Evolutionary conservation across 2,113 vertebrate genomes (phyloP).

Genomic region (Oncorhynchus tshawytscha): DNA sequence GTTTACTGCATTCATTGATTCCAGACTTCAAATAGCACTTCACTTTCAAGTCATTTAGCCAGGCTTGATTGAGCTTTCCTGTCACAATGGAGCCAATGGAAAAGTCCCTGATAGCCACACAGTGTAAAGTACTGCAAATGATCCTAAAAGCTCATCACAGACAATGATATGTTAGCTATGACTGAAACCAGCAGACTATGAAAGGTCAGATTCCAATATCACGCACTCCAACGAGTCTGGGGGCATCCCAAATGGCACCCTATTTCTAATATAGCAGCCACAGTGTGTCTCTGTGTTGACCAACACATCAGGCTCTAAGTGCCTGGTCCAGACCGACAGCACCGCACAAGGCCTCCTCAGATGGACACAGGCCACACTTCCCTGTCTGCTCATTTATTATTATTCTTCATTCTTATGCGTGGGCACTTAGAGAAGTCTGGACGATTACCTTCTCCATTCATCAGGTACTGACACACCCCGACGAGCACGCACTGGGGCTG

Average conservation of each 20-base stretch:
- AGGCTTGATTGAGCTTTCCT: neutral
- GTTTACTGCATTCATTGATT: neutral
- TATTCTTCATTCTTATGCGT: conserved; percentile 61
- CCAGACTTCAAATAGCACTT: neutral
- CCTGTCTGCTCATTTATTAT: conserved; percentile 58
- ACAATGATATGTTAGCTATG: conserved; percentile 8
- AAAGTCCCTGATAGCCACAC: neutral
- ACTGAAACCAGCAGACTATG: neutral
- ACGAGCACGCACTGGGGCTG: neutral
- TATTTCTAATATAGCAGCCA: neutral
- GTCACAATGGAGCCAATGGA: neutral
- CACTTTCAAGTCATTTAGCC: neutral
- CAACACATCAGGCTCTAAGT: conserved; percentile 66
- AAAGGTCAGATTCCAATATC: conserved; percentile 27
- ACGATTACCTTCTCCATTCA: conserved; percentile 68
- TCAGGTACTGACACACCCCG: conserved; percentile 48
- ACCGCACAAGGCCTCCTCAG: conserved; percentile 29
- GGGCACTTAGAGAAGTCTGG: conserved; percentile 62
- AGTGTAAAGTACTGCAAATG: no score
- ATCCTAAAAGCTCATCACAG: neutral
- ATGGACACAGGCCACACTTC: conserved; percentile 53
- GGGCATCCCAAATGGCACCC: no score
- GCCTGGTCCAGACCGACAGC: conserved; percentile 59
- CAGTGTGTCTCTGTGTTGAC: conserved; percentile 42
- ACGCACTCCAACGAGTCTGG: conserved; percentile 30